Evolutionary conservation across 2,113 vertebrate genomes (phyloP).

Genomic region (Syngnathus typhle): DNA sequence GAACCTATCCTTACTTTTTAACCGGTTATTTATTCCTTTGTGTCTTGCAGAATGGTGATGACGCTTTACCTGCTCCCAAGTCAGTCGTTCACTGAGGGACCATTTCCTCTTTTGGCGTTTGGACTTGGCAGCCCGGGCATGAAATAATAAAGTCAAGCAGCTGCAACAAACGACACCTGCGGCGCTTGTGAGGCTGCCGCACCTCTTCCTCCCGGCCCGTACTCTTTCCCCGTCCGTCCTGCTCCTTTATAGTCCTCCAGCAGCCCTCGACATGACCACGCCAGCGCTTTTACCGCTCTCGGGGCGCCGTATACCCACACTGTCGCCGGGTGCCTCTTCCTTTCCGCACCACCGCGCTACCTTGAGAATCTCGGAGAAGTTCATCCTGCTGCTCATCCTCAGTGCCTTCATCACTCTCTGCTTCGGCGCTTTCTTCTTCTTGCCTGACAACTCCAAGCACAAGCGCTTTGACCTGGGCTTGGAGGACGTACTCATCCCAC

Average conservation of each 20-base stretch:
- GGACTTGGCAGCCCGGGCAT: constrained; percentile 48
- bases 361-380: constrained; percentile 95
- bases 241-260: constrained; percentile 7
- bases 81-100: constrained; percentile 38
- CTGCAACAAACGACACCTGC: constrained; percentile 48
- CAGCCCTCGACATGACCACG: constrained; percentile 78
- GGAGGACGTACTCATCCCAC: constrained; percentile 95
- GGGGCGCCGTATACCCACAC: constrained; percentile 87
- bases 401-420: constrained; percentile 99
- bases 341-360: constrained; percentile 94
- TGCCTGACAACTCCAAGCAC: constrained; percentile 97
- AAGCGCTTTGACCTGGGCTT: constrained; percentile 96
- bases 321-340: constrained; percentile 83
- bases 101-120: constrained; percentile 26
- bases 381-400: constrained; percentile 97
- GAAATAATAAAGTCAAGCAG: constrained; percentile 68
- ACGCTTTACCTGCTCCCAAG: constrained; percentile 34
- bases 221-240: constrained; percentile 2
- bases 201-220: neutral
- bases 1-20: neutral
- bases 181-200: constrained; percentile 44
- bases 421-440: constrained; percentile 98
- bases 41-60: constrained; percentile 56
- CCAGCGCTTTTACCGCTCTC: constrained; percentile 93
- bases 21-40: constrained; percentile 2